These are phyloP conservation scores for Pogoniulus pusillus DNA, from an alignment of 2,797 vertebrate genomes.

Conservation along the genomic window DNA sequence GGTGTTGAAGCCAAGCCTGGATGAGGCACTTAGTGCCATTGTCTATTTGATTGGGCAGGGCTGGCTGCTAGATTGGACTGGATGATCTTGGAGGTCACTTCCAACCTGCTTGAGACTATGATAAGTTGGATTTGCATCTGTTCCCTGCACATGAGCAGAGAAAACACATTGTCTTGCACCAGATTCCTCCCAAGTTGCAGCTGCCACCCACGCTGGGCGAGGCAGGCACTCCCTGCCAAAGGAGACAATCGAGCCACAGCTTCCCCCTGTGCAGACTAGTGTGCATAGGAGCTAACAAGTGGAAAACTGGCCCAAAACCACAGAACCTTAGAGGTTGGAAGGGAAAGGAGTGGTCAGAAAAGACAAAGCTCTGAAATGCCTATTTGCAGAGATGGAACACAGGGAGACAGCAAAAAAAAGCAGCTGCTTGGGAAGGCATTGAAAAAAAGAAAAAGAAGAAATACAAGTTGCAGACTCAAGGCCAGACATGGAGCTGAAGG, in stretches of 20 bases:
- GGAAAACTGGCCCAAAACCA: background rate
- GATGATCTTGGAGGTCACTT: too few relatives aligned
- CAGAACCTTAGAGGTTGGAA: too few relatives aligned
- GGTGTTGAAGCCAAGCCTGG: too few relatives aligned
- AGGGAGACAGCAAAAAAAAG: background rate
- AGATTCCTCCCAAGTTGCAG: background rate
- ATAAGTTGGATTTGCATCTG: background rate
- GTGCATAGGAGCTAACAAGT: background rate
- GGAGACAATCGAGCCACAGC: background rate
- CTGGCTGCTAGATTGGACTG: too few relatives aligned
- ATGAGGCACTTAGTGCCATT: too few relatives aligned
- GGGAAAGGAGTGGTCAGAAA: background rate
- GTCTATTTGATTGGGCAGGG: too few relatives aligned
- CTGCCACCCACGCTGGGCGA: background rate
- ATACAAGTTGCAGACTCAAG: background rate
- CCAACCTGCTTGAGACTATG: too few relatives aligned
- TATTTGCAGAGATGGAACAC: background rate
- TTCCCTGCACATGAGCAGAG: background rate
- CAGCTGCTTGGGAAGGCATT: background rate
- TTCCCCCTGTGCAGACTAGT: background rate
- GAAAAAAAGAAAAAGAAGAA: constrained; percentile 2
- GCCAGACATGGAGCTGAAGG: constrained; percentile 5
- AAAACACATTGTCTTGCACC: background rate
- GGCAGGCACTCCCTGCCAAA: background rate
- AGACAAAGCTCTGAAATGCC: background rate